Evolutionary conservation across 2,797 vertebrate species (phyloP).

Genomic region (Chelonia mydas): DNA sequence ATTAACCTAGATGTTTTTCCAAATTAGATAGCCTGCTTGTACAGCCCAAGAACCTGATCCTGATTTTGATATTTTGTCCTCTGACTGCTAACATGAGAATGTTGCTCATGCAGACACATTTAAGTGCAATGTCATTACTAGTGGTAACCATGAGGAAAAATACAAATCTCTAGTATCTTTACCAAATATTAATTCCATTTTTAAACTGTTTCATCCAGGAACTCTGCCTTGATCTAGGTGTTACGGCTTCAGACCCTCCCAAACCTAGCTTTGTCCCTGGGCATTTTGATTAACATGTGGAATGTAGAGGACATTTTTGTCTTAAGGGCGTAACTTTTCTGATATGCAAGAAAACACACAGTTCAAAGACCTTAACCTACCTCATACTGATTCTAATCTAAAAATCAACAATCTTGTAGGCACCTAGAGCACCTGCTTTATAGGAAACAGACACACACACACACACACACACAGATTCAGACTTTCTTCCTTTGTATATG

Average conservation of each 20-base stretch:
- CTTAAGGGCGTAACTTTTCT: not conserved
- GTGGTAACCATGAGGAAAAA: not conserved
- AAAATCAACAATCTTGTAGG: conserved; percentile 7
- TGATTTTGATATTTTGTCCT: not conserved
- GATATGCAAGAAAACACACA: conserved; percentile 14
- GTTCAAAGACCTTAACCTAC: not conserved
- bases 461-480: not conserved
- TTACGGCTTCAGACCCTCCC: not conserved
- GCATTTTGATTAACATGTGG: not conserved
- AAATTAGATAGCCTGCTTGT: not conserved
- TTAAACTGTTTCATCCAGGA: not conserved
- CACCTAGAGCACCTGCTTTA: not conserved
- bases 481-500: not conserved
- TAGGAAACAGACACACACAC: not conserved
- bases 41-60: not conserved
- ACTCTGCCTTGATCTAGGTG: not conserved
- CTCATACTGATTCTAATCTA: not conserved
- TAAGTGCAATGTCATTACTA: not conserved
- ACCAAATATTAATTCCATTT: not conserved
- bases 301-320: conserved; percentile 17
- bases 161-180: not conserved
- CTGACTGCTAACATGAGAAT: not conserved
- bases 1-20: not conserved
- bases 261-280: not conserved
- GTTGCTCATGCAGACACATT: not conserved